phyloP scores from a whole-genome alignment of 2,888 invertebrate species.

The Kuschelorhynchus macadamiae region DNA sequence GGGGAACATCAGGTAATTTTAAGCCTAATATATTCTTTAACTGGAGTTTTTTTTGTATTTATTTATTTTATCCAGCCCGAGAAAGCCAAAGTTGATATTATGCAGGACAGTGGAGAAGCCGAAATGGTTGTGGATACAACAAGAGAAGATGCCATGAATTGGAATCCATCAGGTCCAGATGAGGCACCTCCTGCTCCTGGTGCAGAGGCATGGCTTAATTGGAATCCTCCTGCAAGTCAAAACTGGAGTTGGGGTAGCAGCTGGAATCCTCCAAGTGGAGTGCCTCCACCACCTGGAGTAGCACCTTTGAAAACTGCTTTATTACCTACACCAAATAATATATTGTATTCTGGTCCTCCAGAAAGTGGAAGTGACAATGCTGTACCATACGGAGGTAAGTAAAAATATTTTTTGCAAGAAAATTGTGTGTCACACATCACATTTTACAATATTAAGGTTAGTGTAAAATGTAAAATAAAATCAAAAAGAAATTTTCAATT shows the following conservation, averaged over 20 bases:
- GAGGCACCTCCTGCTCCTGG: slow-evolving; percentile 53
- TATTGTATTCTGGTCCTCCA: slow-evolving; percentile 58
- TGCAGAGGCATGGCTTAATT: slow-evolving; percentile 44
- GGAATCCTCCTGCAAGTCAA: slow-evolving; percentile 56
- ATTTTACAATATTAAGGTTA: too few relatives aligned
- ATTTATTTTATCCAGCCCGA: background rate
- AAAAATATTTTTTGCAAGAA: too few relatives aligned
- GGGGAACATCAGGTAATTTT: slow-evolving; percentile 49
- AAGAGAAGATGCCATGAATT: slow-evolving; percentile 72
- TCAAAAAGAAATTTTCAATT: too few relatives aligned
- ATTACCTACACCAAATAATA: slow-evolving; percentile 65
- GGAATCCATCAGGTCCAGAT: slow-evolving; percentile 61
- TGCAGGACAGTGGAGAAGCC: slow-evolving; percentile 81
- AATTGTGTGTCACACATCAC: too few relatives aligned
- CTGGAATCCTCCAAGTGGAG: slow-evolving; percentile 67
- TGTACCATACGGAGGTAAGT: slow-evolving; percentile 47
- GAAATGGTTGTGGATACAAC: slow-evolving; percentile 91
- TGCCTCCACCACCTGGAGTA: slow-evolving; percentile 56
- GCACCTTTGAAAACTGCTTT: slow-evolving; percentile 61
- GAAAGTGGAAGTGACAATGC: slow-evolving; percentile 60
- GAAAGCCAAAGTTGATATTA: background rate
- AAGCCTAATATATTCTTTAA: too few relatives aligned
- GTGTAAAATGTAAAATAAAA: too few relatives aligned
- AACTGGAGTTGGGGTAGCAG: slow-evolving; percentile 67
- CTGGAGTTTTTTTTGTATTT: too few relatives aligned